Conservation (phyloP, 2,113 vertebrate genomes). For the Sitta europaea region DNA sequence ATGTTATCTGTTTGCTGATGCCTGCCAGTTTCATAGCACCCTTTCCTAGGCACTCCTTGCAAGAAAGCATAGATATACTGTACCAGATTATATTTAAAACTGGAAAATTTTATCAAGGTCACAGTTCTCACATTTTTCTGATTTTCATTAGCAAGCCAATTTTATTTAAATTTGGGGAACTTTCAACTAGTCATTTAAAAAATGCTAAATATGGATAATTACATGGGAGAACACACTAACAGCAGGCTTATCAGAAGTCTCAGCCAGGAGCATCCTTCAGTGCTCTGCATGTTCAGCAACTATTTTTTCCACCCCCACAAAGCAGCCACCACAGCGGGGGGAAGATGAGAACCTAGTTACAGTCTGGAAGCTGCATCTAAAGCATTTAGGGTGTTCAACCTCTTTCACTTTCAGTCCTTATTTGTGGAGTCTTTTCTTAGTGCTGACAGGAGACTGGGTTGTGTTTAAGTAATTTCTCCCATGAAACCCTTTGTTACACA, state of each 20-base stretch:
- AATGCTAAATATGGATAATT: background rate
- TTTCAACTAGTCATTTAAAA: constrained; percentile 4
- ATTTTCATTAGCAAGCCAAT: constrained; percentile 1
- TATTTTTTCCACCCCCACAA: background rate
- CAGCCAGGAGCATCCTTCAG: background rate
- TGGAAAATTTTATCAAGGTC: background rate
- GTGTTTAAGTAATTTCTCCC: background rate
- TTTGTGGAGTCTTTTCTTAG: background rate
- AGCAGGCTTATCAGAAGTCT: background rate
- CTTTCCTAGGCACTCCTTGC: background rate
- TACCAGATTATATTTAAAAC: background rate
- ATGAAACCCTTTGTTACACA: accelerated
- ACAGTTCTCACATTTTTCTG: background rate
- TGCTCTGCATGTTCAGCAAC: background rate
- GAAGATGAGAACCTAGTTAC: background rate
- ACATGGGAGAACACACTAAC: background rate
- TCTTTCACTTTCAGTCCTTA: background rate
- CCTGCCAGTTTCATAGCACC: background rate
- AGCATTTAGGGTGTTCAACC: background rate
- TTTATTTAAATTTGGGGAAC: background rate
- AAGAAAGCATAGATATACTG: background rate
- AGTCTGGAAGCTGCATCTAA: background rate
- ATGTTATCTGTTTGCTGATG: background rate
- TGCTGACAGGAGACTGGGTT: background rate
- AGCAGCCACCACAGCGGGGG: accelerated